These are phyloP conservation scores for Menidia beryllina DNA, from an alignment of 2,113 vertebrate genomes.

Conservation along the genomic window DNA sequence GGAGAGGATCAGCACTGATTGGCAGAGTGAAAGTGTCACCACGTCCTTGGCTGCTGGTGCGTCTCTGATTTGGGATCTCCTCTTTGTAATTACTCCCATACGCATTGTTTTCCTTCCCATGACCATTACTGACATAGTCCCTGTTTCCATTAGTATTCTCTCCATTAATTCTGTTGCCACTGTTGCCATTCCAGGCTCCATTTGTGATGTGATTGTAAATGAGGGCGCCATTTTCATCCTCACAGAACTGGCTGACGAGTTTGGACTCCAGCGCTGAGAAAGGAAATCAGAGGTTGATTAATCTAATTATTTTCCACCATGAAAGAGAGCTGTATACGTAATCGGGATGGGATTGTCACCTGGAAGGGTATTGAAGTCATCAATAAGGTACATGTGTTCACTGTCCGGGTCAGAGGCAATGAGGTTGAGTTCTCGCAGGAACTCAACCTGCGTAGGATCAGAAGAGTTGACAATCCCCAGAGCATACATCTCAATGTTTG, in stretches of 20 bases:
- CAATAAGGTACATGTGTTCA: slow-evolving; percentile 91
- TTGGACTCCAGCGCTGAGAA: slow-evolving; percentile 88
- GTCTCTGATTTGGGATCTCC: slow-evolving; percentile 54
- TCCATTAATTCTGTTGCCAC: slow-evolving; percentile 56
- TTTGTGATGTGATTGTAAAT: slow-evolving; percentile 85
- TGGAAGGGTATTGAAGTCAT: slow-evolving; percentile 91
- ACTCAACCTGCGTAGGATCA: slow-evolving; percentile 87
- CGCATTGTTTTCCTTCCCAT: slow-evolving; percentile 30
- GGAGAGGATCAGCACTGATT: slow-evolving; percentile 74
- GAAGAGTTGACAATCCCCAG: slow-evolving; percentile 90
- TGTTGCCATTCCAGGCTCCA: slow-evolving; percentile 70
- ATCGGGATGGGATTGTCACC: slow-evolving; percentile 71
- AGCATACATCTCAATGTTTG: slow-evolving; percentile 92
- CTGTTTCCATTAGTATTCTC: slow-evolving; percentile 30
- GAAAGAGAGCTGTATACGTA: neutral
- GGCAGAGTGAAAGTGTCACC: slow-evolving; percentile 73
- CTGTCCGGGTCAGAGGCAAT: slow-evolving; percentile 92
- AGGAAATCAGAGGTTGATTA: slow-evolving; percentile 1
- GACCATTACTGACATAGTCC: slow-evolving; percentile 28
- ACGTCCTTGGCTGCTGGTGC: slow-evolving; percentile 48
- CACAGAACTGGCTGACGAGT: slow-evolving; percentile 91
- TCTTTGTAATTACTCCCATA: slow-evolving; percentile 53
- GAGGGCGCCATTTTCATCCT: slow-evolving; percentile 89
- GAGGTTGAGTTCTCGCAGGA: slow-evolving; percentile 88
- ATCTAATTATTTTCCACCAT: neutral